phyloP scores from a whole-genome alignment of 2,888 invertebrate species.

The Pelosia muscerda region DNA sequence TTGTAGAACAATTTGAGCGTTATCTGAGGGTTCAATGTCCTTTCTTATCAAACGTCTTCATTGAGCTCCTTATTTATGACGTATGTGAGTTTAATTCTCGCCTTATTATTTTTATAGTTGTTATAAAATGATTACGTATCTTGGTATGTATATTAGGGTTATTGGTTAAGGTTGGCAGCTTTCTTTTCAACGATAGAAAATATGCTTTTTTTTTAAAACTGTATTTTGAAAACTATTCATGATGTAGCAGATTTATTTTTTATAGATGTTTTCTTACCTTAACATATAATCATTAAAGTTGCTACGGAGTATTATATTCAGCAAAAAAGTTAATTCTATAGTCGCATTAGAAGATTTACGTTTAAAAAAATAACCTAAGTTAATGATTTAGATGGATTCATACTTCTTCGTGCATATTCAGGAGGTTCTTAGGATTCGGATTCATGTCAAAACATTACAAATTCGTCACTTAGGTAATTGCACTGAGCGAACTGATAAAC shows the following conservation, averaged over 20 bases:
- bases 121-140: constrained; percentile 14
- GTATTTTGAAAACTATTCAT: too few species aligned
- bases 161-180: not conserved
- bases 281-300: not conserved
- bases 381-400: too few species aligned
- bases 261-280: not conserved
- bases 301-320: not conserved
- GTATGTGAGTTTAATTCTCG: constrained; percentile 53
- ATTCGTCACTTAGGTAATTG: not conserved
- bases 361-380: too few species aligned
- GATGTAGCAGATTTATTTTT: not conserved
- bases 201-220: not conserved
- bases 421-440: too few species aligned
- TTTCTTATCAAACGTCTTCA: constrained; percentile 73
- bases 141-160: not conserved
- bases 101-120: constrained; percentile 22
- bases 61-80: constrained; percentile 72
- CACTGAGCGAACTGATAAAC: too few species aligned
- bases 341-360: not conserved
- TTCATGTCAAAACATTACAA: not conserved
- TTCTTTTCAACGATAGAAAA: not conserved
- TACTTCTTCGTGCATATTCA: not conserved
- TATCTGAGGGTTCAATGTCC: constrained; percentile 75
- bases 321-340: not conserved
- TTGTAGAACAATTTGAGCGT: constrained; percentile 51